Conservation (phyloP, 2,888 invertebrate genomes). For the Amiota minor region DNA sequence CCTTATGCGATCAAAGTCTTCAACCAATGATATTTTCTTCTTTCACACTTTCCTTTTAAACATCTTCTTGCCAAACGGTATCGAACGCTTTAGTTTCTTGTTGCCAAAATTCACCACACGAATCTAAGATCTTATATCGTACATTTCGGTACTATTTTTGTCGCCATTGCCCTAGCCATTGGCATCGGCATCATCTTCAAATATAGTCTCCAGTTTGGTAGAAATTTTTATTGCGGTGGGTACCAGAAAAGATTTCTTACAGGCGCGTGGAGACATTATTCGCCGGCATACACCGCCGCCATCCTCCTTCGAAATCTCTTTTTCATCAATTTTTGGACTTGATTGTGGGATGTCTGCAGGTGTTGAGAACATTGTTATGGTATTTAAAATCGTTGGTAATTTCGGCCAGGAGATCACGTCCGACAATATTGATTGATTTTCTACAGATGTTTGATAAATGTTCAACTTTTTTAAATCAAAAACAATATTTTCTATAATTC, state of each 20-base stretch:
- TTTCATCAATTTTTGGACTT: too few relatives aligned
- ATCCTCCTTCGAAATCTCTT: constrained; percentile 40
- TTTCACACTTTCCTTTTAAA: constrained; percentile 62
- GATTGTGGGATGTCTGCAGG: too few relatives aligned
- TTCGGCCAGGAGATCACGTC: too few relatives aligned
- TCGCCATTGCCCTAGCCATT: constrained; percentile 39
- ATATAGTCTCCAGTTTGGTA: constrained; percentile 69
- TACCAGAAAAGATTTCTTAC: constrained; percentile 67
- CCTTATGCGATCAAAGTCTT: constrained; percentile 67
- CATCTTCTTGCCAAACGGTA: constrained; percentile 65
- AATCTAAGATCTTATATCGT: constrained; percentile 53
- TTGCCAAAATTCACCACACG: constrained; percentile 61
- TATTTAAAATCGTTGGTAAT: too few relatives aligned
- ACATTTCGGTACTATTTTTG: constrained; percentile 44
- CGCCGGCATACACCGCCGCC: constrained; percentile 55
- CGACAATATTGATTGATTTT: constrained; percentile 47
- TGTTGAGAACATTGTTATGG: not conserved
- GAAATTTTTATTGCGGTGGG: constrained; percentile 66
- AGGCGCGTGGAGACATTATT: constrained; percentile 61
- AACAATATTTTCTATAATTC: constrained; percentile 68
- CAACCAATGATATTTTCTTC: constrained; percentile 68
- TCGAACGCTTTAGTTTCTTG: constrained; percentile 63
- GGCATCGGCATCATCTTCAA: constrained; percentile 62
- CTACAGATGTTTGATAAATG: constrained; percentile 58
- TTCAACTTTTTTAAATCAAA: constrained; percentile 64